Conservation (phyloP, 2,113 vertebrate genomes). For the Chauna torquata region DNA sequence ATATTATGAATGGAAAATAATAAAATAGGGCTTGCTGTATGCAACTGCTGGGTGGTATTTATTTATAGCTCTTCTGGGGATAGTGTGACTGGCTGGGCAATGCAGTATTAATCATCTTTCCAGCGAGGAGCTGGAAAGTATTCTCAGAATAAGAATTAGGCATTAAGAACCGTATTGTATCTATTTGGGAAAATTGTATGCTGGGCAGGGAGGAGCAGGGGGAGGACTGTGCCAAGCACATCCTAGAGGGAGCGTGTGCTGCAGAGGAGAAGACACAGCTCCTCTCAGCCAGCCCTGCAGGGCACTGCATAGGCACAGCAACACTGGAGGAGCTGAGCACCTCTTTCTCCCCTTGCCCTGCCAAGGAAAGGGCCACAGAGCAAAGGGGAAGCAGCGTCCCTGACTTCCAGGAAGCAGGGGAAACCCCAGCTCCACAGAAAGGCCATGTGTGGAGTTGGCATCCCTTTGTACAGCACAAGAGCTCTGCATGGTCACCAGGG, state of each 20-base stretch:
- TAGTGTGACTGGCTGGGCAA: conserved; percentile 51
- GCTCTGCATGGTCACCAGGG: accelerated
- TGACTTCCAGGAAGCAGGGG: background rate
- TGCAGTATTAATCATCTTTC: conserved; percentile 46
- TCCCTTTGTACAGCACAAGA: background rate
- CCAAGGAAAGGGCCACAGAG: background rate
- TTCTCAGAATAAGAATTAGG: conserved; percentile 45
- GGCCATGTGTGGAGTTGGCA: background rate
- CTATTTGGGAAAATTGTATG: background rate
- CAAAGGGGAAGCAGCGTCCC: background rate
- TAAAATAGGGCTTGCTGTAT: conserved; percentile 32
- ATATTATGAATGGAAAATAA: conserved; percentile 64
- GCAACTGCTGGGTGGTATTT: conserved; percentile 48
- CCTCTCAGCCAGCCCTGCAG: background rate
- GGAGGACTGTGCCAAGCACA: background rate
- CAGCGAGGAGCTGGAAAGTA: background rate
- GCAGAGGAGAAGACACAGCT: background rate
- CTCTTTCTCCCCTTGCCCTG: background rate
- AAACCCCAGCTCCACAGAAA: background rate
- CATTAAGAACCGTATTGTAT: background rate
- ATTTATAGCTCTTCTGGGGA: conserved; percentile 57
- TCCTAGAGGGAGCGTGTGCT: background rate
- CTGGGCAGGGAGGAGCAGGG: background rate
- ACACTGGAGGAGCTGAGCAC: accelerated
- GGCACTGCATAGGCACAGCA: background rate